These are phyloP conservation scores for Acanthopagrus latus DNA, from an alignment of 2,797 vertebrate species.

Conservation along the genomic window DNA sequence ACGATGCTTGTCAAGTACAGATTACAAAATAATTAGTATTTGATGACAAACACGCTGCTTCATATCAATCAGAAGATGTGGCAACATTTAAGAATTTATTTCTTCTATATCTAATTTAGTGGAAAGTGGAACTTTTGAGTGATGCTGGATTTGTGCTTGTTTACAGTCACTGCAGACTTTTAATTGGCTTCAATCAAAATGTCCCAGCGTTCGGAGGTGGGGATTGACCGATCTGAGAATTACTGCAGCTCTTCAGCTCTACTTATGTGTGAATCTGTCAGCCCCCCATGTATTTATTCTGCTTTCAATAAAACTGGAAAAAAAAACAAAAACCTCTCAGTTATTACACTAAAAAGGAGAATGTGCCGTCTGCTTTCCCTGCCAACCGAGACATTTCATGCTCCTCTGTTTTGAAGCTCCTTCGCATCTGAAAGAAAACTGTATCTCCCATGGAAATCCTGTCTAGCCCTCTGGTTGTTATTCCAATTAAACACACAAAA, in stretches of 20 bases:
- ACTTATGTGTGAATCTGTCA: constrained; percentile 1
- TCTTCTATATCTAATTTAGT: not conserved
- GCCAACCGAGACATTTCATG: constrained; percentile 11
- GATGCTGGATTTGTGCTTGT: constrained; percentile 1
- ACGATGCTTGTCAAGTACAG: not conserved
- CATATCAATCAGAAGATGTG: not conserved
- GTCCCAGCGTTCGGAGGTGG: not conserved
- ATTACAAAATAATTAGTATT: constrained; percentile 9
- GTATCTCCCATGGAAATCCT: constrained; percentile 25
- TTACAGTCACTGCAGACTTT: constrained; percentile 13
- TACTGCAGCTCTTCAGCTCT: constrained; percentile 15
- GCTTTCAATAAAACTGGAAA: constrained; percentile 6
- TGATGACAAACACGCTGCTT: not conserved
- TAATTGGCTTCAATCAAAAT: constrained; percentile 20
- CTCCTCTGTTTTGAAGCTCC: constrained; percentile 20
- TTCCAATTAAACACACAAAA: constrained; percentile 52
- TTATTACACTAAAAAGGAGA: constrained; percentile 26
- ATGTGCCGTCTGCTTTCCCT: not conserved
- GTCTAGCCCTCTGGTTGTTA: constrained; percentile 57
- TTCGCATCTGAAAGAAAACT: constrained; percentile 22
- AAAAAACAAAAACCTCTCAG: constrained; percentile 12
- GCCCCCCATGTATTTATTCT: not conserved
- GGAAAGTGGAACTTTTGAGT: constrained; percentile 2
- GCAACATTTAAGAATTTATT: not conserved
- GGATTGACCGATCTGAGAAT: not conserved